phyloP scores from a whole-genome alignment of 2,113 vertebrate species.

The Solea solea region DNA sequence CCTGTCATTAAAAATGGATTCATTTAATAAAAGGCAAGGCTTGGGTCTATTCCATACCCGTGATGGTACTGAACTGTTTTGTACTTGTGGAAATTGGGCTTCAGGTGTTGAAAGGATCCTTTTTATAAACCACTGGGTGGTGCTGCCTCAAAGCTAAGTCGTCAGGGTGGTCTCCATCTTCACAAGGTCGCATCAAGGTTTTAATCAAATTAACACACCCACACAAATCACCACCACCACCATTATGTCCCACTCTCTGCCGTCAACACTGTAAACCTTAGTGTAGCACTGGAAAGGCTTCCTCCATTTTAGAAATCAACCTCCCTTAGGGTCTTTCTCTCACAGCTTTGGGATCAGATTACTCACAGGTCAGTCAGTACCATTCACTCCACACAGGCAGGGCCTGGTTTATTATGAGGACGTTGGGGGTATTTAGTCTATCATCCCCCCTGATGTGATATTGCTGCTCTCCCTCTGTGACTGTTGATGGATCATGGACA shows the following conservation, averaged over 20 bases:
- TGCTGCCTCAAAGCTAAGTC: background rate
- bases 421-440: slow-evolving; percentile 37
- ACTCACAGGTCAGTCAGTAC: slow-evolving; percentile 13
- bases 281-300: slow-evolving; percentile 6
- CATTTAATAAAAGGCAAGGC: no score
- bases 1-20: no score
- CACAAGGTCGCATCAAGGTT: slow-evolving; percentile 2
- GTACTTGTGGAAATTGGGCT: no score
- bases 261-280: slow-evolving; percentile 35
- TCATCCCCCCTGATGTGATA: slow-evolving; percentile 30
- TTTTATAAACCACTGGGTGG: background rate
- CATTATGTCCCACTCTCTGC: background rate
- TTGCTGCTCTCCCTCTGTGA: slow-evolving; percentile 25
- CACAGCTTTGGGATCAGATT: slow-evolving; percentile 29
- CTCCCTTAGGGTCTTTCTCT: background rate
- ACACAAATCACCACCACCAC: background rate
- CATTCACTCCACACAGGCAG: slow-evolving; percentile 15
- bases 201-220: slow-evolving; percentile 11
- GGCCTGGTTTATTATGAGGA: slow-evolving; percentile 27
- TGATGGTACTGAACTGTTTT: no score
- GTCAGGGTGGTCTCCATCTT: background rate
- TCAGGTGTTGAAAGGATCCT: background rate
- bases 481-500: slow-evolving; percentile 46
- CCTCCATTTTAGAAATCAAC: background rate
- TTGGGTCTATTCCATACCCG: no score